A percentile compares a stretch with the other conserved stretches of the same genome.
Evolutionary conservation across 2,888 invertebrate species (phyloP).

Genomic region (Exephanes ischioxanthus): DNA sequence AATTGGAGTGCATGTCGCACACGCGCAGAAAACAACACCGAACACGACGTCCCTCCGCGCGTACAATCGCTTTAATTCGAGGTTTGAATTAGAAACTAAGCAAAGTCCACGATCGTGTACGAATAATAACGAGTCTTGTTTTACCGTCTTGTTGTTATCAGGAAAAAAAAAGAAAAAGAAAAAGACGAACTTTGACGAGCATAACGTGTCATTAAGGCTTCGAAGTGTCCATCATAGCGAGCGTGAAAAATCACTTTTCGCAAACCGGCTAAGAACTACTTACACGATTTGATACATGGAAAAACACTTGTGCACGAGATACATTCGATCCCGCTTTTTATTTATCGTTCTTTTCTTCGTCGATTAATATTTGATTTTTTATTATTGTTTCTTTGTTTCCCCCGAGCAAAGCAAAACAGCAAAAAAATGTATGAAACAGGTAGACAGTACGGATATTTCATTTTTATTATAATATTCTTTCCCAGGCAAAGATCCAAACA

Average conservation of each 20-base stretch:
- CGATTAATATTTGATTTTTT: background rate
- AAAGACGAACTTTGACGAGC: background rate
- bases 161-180: background rate
- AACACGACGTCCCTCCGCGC: background rate
- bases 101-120: conserved; percentile 1
- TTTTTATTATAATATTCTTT: background rate
- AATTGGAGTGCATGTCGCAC: background rate
- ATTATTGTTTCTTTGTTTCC: background rate
- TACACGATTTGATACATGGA: background rate
- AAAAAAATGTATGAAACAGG: background rate
- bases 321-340: background rate
- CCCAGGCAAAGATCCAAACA: background rate
- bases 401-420: background rate
- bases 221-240: conserved; percentile 9
- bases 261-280: background rate
- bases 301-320: background rate
- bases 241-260: conserved; percentile 8
- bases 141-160: background rate
- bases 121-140: conserved; percentile 18
- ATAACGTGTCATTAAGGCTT: conserved; percentile 5
- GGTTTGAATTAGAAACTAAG: conserved; percentile 18
- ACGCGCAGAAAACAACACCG: background rate
- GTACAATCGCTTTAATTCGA: conserved; percentile 5
- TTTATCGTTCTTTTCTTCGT: background rate
- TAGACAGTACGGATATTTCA: background rate